Base-by-base conservation (phyloP, 2,797 vertebrate species). In the Poeciliopsis paucimaculata region DNA sequence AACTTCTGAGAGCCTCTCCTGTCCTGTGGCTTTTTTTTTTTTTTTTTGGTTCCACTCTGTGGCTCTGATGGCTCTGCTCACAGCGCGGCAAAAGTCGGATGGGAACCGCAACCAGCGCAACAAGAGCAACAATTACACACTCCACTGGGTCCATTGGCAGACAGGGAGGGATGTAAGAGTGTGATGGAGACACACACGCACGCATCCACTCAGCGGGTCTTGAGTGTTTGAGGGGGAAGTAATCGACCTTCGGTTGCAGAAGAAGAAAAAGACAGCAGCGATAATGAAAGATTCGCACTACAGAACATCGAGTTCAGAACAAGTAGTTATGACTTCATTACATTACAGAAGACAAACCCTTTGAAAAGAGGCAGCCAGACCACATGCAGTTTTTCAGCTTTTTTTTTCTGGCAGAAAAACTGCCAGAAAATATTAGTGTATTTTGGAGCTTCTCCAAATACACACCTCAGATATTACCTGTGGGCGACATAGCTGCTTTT, bases 81-180 rank as follows among this genome's bases (percentile, higher is more conserved):
- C 5, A 71, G 13, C 6, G 41, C 6, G 13, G 41, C 23, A n/a
- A 71, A 51, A 7, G 41, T 28, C 68, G 16, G 68, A n/a, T 45
- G 28, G 26, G 43, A 28, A 45, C 26, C 68, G n/a, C n/a, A 71
- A 13, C 18, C 49, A 51, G 55, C 5, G 6, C 26, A 70, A 45
- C 41, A 71, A 71, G 68, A 71, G 68, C 39, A 71, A n/a, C 68
- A 45, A 71, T 71, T 71, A 71, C 68, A 71, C 68, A 71, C 68
- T 71, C 68, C 68, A 71, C 41, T 8, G 68, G 7, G 23, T 45
- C 41, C 26, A 28, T 45, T 41, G n/a, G 41, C 41, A 71, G 41
- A 45, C 1, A 26, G 26, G 23, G 12, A 43, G 39, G 39, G 11
- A 16, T n/a, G 66, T 43, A 15, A n/a, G 66, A n/a, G 39, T 39